Conservation (phyloP, 2,113 vertebrate genomes). For the Nanorana parkeri region DNA sequence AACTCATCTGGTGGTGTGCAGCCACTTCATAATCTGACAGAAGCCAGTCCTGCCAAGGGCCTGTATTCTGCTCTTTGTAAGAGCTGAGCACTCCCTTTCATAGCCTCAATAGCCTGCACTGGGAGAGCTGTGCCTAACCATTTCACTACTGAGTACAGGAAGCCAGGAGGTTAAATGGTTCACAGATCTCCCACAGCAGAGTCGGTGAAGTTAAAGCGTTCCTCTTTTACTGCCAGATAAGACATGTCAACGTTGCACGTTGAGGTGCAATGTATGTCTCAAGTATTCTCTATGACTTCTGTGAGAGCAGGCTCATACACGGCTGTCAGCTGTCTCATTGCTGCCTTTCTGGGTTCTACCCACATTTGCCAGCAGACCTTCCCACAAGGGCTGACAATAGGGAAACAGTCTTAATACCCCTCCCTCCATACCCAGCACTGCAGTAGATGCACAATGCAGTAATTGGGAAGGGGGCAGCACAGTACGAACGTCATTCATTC, state of each 20-base stretch:
- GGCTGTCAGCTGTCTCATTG: constrained; percentile 46
- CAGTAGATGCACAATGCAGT: constrained; percentile 48
- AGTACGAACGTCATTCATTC: constrained; percentile 1
- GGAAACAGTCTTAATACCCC: constrained; percentile 50
- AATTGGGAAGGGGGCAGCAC: constrained; percentile 31
- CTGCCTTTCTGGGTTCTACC: constrained; percentile 55
- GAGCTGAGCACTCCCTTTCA: constrained; percentile 51
- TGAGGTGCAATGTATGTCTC: constrained; percentile 17
- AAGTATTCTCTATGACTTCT: constrained; percentile 21
- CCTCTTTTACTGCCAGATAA: constrained; percentile 39
- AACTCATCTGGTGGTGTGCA: constrained; percentile 20
- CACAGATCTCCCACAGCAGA: constrained; percentile 6
- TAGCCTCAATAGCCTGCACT: constrained; percentile 53
- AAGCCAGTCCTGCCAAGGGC: constrained; percentile 48
- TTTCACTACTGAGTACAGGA: constrained; percentile 23
- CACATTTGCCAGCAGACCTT: constrained; percentile 49
- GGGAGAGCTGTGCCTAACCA: constrained; percentile 35
- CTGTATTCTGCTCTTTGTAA: constrained; percentile 57
- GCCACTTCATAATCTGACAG: constrained; percentile 31
- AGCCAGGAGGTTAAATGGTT: neutral
- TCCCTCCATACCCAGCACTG: constrained; percentile 37
- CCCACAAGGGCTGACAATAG: constrained; percentile 54
- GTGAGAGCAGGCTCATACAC: constrained; percentile 36
- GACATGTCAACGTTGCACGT: constrained; percentile 12
- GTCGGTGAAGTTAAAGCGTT: constrained; percentile 17